Evolutionary conservation across 2,797 vertebrate genomes (phyloP), one percentile per base, ranked within the genome.

Genomic region (Astyanax mexicanus): DNA sequence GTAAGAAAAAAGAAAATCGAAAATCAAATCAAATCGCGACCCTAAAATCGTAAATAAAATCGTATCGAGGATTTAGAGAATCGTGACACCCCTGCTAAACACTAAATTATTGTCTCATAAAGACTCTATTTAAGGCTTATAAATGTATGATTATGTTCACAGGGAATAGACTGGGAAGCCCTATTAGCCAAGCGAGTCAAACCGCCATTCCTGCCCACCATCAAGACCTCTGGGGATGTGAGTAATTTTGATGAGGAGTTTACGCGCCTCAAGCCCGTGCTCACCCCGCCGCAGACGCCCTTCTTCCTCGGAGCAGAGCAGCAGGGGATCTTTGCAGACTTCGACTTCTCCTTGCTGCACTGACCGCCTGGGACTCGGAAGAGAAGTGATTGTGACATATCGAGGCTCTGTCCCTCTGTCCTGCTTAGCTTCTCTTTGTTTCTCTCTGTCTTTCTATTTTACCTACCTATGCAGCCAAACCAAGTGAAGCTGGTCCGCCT

Each of bases 191-290:
- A 94, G 60, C 90, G 80, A 7, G 38, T 94, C 76, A 94, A 88
- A 86, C 96, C 97, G 0, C 97, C 97, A 0, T 96, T 96, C 55
- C 87, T 95, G 79, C 98, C 98, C 0, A 82, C 80, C 0, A 82
- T 99, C 78, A 89, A 83, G 49, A 88, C 92, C 1, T 88, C 89
- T 0, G 88, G 88, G 0, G 98, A 99, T 27, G 90, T 97, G 74
- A 93, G 95, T 69, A 96, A 98, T 89, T 99, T 99, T 0, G 97
- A 98, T 58, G 89, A 94, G 68, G 96, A 96, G 88, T 99, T 98
- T 89, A 99, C 97, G 0, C 88, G 89, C 1, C 92, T 96, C 75
- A 92, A 93, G 54, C 95, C 97, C 0, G 83, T 95, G 40, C 92
- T 99, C 70, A 96, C 96, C 0, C 96, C 93, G 0, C 95, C 95